A percentile compares a stretch with the other conserved stretches of the same genome.
Evolutionary conservation across 1,140 invertebrate species (phyloP).

Genomic region (Araneus ventricosus): DNA sequence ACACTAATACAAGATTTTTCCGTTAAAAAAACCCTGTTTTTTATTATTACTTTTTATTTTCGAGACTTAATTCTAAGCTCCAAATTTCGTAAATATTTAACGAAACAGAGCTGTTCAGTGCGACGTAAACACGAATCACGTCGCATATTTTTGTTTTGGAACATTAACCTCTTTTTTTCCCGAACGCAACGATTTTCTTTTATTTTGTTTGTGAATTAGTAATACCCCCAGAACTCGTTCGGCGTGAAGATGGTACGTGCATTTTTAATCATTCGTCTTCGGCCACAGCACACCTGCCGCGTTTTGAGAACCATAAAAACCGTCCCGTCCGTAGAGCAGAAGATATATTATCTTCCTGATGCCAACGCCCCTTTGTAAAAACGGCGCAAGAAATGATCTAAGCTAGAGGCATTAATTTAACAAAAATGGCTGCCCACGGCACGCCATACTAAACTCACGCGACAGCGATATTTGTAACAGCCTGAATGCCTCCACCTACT

Average conservation of each 20-base stretch:
- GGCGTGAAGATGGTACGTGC: constrained; percentile 20
- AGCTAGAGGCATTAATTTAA: constrained; percentile 35
- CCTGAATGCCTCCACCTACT: constrained; percentile 15
- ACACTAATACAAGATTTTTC: too few relatives aligned
- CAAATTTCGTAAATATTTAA: background rate
- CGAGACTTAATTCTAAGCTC: background rate
- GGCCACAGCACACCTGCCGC: constrained; percentile 30
- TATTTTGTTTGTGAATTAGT: background rate
- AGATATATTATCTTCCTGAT: constrained; percentile 34
- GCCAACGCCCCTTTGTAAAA: constrained; percentile 51
- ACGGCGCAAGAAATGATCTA: constrained; percentile 16
- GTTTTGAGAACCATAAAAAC: constrained; percentile 40
- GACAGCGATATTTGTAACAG: constrained; percentile 6
- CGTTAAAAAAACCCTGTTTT: too few relatives aligned
- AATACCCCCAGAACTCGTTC: background rate
- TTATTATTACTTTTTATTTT: background rate
- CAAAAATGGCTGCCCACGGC: background rate
- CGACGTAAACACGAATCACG: background rate
- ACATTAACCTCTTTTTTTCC: constrained; percentile 1
- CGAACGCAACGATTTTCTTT: background rate
- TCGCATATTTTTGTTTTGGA: background rate
- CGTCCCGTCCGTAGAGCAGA: background rate
- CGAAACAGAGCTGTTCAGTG: background rate
- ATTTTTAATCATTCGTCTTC: constrained; percentile 50
- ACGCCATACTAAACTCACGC: constrained; percentile 41